Evolutionary conservation across 1,140 invertebrate genomes (phyloP), one percentile per base, ranked within the genome.

Genomic region (Mizuhopecten yessoensis): DNA sequence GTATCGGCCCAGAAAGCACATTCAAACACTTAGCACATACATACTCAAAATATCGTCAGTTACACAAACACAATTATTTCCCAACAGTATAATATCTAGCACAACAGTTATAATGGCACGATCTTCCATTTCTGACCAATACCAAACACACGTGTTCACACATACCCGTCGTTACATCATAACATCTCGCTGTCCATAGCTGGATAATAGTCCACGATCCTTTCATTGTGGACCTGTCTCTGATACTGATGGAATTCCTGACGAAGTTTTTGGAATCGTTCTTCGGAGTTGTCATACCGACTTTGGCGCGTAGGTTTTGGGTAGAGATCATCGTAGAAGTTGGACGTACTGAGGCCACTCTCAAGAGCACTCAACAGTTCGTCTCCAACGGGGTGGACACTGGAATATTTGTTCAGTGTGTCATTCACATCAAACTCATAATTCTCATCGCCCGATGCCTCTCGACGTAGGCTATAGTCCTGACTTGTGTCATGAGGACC

Each of bases 241-340:
- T 98, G 97, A 96, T 99, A 99, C 95, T 99, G 98, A 95, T 99
- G 98, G 96, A 99, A 99, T 96, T 99, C 99, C 96, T 99, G 98
- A 94, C 99, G 98, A 98, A 99, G 99, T 39, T 98, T 98, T 93
- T 98, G 98, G 89, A 99, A 98, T 88, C 99, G 97, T 5, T 98
- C 98, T 95, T 99, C 98, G 93, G 92, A 94, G 93, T 95, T 94
- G 91, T 96, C 96, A 95, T 97, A 96, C 95, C 96, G 96, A 92
- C 96, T 96, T 93, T 96, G 96, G 17, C 97, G 96, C 42, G 97
- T 96, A 91, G 97, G 97, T 87, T 98, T 96, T 75, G 97, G 96
- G 45, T 97, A 96, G 87, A 97, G 96, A 11, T 97, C 97, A 88
- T 93, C 87, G 90, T 93, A 93, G 36, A 94, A 87, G 17, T 94